These are phyloP conservation scores for Pongo abelii DNA, from an alignment of 2,113 vertebrate species.

Conservation along the genomic window DNA sequence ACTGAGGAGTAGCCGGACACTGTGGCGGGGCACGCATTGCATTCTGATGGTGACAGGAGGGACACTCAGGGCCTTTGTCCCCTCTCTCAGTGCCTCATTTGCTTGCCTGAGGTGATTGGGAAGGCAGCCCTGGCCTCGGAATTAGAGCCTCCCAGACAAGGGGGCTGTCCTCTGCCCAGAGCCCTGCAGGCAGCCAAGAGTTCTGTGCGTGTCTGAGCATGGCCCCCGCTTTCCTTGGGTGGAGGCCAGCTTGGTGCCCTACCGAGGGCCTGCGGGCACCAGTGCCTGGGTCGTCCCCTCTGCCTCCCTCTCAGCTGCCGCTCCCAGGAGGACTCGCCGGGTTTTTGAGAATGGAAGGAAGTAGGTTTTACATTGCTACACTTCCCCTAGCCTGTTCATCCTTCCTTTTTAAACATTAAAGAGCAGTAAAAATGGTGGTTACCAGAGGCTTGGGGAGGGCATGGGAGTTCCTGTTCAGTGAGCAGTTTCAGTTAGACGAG, in stretches of 20 bases:
- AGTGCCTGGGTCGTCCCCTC: accelerated
- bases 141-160: accelerated
- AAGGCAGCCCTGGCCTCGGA: not conserved
- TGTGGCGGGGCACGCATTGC: accelerated
- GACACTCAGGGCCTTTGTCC: not conserved
- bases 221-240: accelerated
- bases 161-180: not conserved
- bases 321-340: accelerated
- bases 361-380: accelerated
- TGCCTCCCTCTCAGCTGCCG: not conserved
- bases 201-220: accelerated
- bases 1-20: accelerated
- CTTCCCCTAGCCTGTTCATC: accelerated
- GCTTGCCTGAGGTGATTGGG: not conserved
- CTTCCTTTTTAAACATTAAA: not conserved
- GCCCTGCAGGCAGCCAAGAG: not conserved
- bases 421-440: not conserved
- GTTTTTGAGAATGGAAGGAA: not conserved
- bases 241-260: accelerated
- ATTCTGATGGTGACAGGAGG: not conserved
- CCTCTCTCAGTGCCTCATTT: accelerated
- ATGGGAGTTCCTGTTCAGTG: accelerated
- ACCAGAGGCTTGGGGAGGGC: not conserved
- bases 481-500: not conserved
- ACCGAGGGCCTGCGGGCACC: accelerated